Conservation (phyloP, 2,797 vertebrate species). For the Sarcoramphus papa region DNA sequence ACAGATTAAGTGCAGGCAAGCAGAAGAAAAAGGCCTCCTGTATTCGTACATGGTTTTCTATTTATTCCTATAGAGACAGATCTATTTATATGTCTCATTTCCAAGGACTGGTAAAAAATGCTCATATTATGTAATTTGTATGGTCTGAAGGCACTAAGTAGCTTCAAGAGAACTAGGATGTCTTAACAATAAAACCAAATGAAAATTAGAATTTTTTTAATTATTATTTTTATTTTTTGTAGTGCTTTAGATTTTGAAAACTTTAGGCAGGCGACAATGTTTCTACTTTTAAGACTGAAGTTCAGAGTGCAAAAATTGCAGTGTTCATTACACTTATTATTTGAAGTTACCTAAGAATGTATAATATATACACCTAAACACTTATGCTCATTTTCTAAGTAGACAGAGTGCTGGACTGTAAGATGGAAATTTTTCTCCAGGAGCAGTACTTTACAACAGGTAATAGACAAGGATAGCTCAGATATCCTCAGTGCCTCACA, state of each 20-base stretch:
- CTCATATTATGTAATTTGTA: background rate
- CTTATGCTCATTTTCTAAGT: background rate
- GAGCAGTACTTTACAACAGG: background rate
- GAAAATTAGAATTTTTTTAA: background rate
- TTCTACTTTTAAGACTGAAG: background rate
- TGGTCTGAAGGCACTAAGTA: background rate
- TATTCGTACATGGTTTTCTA: background rate
- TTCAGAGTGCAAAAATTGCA: background rate
- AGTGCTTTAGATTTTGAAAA: background rate
- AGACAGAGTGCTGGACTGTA: background rate
- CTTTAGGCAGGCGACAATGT: background rate
- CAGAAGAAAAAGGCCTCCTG: constrained; percentile 6
- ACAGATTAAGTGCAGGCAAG: constrained; percentile 31
- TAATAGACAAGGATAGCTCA: background rate
- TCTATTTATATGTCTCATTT: background rate
- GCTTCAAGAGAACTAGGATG: background rate
- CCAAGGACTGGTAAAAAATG: background rate
- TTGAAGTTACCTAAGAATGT: background rate
- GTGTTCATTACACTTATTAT: background rate
- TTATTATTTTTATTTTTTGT: background rate
- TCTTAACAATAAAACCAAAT: background rate
- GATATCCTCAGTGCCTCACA: background rate
- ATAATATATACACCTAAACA: background rate
- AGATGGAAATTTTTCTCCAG: background rate
- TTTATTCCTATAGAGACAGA: background rate